A percentile compares a stretch with the other conserved stretches of the same genome.
Conservation (phyloP, 2,113 vertebrate genomes). For the Anhinga rufa region DNA sequence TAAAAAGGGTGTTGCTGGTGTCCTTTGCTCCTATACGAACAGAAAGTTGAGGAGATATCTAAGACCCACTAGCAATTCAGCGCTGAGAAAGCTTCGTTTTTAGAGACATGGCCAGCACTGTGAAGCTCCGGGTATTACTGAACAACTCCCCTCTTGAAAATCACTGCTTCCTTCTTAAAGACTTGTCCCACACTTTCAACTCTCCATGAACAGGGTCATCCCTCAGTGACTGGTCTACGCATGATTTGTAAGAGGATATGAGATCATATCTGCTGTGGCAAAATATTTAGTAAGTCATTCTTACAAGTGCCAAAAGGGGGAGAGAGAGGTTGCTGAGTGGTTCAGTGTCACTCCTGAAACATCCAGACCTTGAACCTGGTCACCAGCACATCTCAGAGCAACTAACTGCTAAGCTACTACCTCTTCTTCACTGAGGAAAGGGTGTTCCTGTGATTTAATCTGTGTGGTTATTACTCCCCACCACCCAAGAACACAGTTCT, state of each 20-base stretch:
- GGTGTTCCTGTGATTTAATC: background rate
- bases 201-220: background rate
- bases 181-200: background rate
- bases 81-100: background rate
- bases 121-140: background rate
- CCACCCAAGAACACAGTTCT: background rate
- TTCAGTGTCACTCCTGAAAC: background rate
- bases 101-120: background rate
- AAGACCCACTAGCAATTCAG: background rate
- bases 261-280: background rate
- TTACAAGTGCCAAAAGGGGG: background rate
- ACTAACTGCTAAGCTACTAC: background rate
- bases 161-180: background rate
- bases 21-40: background rate
- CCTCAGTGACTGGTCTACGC: background rate
- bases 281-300: background rate
- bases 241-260: background rate
- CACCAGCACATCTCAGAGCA: background rate
- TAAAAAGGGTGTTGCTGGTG: background rate
- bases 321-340: background rate
- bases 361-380: background rate
- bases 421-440: background rate
- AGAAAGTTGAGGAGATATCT: background rate
- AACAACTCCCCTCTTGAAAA: background rate
- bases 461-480: background rate